Evolutionary conservation across 53 echinoderm and acorn worm species (phyloP).

Genomic region (Echinometra lucunter): DNA sequence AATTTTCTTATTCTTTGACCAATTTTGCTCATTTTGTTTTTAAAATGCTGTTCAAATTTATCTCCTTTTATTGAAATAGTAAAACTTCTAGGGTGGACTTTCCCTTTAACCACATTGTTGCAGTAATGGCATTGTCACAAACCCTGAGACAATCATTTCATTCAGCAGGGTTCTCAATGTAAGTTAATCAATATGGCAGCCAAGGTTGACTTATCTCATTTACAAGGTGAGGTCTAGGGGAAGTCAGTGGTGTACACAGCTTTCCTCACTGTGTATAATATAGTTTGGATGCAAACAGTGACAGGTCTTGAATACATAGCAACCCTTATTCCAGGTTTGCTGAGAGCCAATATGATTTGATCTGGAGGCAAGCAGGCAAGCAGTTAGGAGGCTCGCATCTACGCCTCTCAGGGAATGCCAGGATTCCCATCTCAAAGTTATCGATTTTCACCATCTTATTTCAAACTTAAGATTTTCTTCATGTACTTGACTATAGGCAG

Average conservation of each 20-base stretch:
- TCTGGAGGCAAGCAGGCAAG: not conserved
- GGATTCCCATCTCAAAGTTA: too few relatives aligned
- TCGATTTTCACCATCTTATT: not conserved
- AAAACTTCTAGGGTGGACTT: too few relatives aligned
- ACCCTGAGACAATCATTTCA: not conserved
- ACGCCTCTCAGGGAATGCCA: not conserved
- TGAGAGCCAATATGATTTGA: not conserved
- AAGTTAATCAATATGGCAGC: not conserved
- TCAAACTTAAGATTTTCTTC: too few relatives aligned
- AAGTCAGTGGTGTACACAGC: not conserved
- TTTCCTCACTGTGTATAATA: conserved; percentile 14
- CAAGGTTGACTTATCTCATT: conserved; percentile 11
- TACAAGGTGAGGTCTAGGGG: not conserved
- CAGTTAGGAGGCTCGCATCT: not conserved
- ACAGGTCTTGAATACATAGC: conserved; percentile 13
- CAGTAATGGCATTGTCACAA: not conserved
- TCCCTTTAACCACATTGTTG: too few relatives aligned
- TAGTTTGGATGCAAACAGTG: not conserved
- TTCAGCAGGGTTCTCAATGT: not conserved
- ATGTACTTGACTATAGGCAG: too few relatives aligned
- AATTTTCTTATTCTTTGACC: too few relatives aligned
- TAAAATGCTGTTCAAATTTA: too few relatives aligned
- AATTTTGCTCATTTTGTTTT: too few relatives aligned
- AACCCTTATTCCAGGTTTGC: not conserved
- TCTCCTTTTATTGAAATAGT: too few relatives aligned